Evolutionary conservation across 2,113 vertebrate species (phyloP).

Genomic region (human): GRCh38 chr4:22182001-22182500

Average conservation of each 20-base stretch:
- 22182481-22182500: background rate
- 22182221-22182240: background rate
- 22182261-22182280: background rate
- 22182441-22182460: background rate
- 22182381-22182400: background rate
- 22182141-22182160: conserved; percentile 45
- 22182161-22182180: background rate
- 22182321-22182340: background rate
- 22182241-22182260: background rate
- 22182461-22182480: background rate
- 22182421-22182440: background rate
- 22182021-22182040: conserved; percentile 38
- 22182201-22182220: background rate
- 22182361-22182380: background rate
- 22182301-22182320: background rate
- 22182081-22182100: conserved; percentile 50
- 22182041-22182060: conserved; percentile 39
- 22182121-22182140: background rate
- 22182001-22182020: background rate
- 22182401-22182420: conserved; percentile 29
- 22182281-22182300: background rate
- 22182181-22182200: conserved; percentile 12
- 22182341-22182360: background rate
- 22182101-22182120: conserved; percentile 36
- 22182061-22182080: conserved; percentile 6